Base-by-base conservation (phyloP, 2,113 vertebrate species). In the Halichoeres trimaculatus region DNA sequence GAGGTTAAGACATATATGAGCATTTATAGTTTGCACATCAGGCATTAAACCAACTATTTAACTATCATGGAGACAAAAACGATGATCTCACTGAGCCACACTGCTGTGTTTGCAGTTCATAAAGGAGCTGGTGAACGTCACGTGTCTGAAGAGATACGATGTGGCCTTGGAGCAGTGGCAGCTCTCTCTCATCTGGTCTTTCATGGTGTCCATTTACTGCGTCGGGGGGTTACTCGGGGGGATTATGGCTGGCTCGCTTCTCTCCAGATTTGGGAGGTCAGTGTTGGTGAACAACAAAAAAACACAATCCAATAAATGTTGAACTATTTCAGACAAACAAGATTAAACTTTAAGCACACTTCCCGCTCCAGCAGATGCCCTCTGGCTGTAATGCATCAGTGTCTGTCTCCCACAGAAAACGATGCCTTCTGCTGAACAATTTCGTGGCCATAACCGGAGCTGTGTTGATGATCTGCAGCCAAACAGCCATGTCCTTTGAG, bases 141-240 rank as follows among this genome's bases (percentile, higher is more conserved):
- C 93, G 1, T 92, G 92, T 47, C 34, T 66, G 45, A 36, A 86
- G 19, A 91, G 92, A 40, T 94, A 93, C n/a, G 58, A 50, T 1
- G 17, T 78, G 10, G 22, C 64, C 16, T 43, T 93, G 66, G 84
- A 91, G 26, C 30, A 66, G 10, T 91, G 89, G 88, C 74, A 93
- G 69, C 12, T 93, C 30, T 88, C 85, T 13, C 83, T 94, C 45
- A 91, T 94, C 81, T 95, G 93, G 92, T 95, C 91, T 68, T 93
- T 94, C 85, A 89, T 81, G 2, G 73, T 94, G 16, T 95, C 93
- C 14, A 74, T 91, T 53, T 95, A 85, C 78, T 87, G 84, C 76
- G 67, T 94, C 0, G 93, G 94, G 11, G 94, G 93, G 1, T 75
- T 94, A 58, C 1, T 92, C 8, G 92, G 92, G 19, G 81, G 76